Evolutionary conservation across 1,140 invertebrate species (phyloP).

Genomic region (Drosophila lowei): DNA sequence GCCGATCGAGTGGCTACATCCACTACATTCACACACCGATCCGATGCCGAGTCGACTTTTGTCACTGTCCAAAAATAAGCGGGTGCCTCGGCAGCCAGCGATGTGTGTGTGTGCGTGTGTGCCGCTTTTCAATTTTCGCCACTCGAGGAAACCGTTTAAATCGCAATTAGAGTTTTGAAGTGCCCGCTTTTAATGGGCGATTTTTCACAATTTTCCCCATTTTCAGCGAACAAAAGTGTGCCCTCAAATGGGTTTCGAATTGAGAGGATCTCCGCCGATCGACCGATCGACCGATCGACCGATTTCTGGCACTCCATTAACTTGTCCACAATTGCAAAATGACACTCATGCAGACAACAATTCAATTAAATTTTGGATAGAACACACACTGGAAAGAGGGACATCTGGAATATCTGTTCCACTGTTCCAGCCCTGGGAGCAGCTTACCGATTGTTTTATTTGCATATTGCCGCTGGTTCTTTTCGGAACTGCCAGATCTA

Average conservation of each 20-base stretch:
- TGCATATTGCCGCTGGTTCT: too few relatives aligned
- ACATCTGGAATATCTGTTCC: too few relatives aligned
- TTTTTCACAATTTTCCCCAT: slow-evolving; percentile 55
- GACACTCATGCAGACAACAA: neutral
- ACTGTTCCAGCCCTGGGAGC: too few relatives aligned
- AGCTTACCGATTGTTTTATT: too few relatives aligned
- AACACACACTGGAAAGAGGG: too few relatives aligned
- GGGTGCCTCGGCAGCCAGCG: slow-evolving; percentile 30
- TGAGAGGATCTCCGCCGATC: slow-evolving; percentile 5
- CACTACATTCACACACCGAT: too few relatives aligned
- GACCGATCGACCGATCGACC: slow-evolving; percentile 18
- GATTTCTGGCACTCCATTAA: slow-evolving; percentile 31
- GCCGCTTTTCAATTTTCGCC: slow-evolving; percentile 55
- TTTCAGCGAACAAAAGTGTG: slow-evolving; percentile 39
- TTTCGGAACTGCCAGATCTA: too few relatives aligned
- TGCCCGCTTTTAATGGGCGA: slow-evolving; percentile 57
- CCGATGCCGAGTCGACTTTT: slow-evolving; percentile 45
- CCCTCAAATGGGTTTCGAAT: slow-evolving; percentile 60
- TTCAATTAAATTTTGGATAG: slow-evolving; percentile 8
- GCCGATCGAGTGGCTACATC: neutral
- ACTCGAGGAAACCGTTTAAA: slow-evolving; percentile 71
- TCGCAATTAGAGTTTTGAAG: slow-evolving; percentile 67
- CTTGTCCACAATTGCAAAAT: slow-evolving; percentile 7
- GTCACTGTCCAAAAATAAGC: slow-evolving; percentile 66
- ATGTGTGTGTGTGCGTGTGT: neutral